Conservation (phyloP, 2,113 vertebrate genomes). For the Penelope pileata region DNA sequence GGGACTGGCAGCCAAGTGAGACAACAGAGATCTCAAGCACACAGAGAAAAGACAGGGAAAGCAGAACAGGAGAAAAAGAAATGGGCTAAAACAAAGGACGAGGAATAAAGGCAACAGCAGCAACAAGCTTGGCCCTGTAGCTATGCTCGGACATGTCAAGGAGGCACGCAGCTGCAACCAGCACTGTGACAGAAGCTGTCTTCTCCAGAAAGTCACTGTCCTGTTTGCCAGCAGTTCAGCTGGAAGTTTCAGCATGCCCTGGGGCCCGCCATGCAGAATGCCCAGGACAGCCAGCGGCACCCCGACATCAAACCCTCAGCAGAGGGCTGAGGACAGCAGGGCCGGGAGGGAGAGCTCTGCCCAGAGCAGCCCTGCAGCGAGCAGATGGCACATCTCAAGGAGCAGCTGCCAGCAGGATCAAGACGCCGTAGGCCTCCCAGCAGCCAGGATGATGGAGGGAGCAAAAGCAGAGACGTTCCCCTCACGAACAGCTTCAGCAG, state of each 20-base stretch:
- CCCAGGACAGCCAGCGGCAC: background rate
- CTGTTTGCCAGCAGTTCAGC: background rate
- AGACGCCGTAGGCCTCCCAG: background rate
- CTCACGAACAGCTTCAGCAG: background rate
- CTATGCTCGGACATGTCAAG: background rate
- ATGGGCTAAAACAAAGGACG: background rate
- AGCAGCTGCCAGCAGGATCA: background rate
- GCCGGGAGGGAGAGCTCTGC: background rate
- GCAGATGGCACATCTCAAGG: background rate
- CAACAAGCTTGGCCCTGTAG: background rate
- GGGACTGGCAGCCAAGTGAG: rapidly evolving
- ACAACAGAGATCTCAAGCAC: background rate
- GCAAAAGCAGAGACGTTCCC: background rate
- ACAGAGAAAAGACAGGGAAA: background rate
- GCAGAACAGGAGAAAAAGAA: background rate
- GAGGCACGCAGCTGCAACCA: background rate
- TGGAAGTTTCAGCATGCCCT: conserved; percentile 3
- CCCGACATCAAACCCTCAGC: background rate
- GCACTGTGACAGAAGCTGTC: background rate
- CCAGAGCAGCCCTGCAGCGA: background rate
- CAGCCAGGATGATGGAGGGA: background rate
- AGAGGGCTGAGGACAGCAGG: background rate
- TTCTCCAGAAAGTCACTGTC: background rate
- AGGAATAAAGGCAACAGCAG: background rate
- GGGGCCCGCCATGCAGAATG: background rate